These are phyloP conservation scores for Leucophenga varia DNA, from an alignment of 1,140 invertebrate species.

Conservation along the genomic window DNA sequence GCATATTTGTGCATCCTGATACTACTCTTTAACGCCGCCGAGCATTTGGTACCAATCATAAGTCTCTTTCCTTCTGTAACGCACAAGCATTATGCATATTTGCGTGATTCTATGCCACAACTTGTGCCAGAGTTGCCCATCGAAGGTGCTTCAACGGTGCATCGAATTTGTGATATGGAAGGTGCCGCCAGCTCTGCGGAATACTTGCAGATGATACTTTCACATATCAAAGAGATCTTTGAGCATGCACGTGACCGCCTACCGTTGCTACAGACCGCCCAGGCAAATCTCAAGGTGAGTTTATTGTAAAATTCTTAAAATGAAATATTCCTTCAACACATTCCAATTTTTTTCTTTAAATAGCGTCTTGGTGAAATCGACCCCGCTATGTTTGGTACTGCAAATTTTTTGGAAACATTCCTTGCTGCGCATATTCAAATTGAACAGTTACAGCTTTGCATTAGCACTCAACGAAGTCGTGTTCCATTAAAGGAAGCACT, in stretches of 20 bases:
- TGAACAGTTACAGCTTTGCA: conserved; percentile 49
- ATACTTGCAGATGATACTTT: conserved; percentile 72
- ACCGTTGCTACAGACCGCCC: conserved; percentile 69
- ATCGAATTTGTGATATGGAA: conserved; percentile 31
- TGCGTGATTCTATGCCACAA: conserved; percentile 90
- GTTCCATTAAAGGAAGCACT: conserved; percentile 54
- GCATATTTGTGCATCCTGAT: conserved; percentile 89
- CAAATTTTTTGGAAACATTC: conserved; percentile 82
- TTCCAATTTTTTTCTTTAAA: no score
- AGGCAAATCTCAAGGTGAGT: conserved; percentile 65
- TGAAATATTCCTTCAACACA: no score
- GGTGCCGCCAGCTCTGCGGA: conserved; percentile 57
- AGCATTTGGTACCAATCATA: conserved; percentile 85
- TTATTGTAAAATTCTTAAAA: neutral
- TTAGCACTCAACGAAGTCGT: conserved; percentile 39
- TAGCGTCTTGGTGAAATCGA: conserved; percentile 81
- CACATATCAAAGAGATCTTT: conserved; percentile 69
- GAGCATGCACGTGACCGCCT: conserved; percentile 57
- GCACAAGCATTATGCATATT: conserved; percentile 88
- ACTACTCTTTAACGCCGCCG: conserved; percentile 91
- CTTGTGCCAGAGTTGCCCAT: conserved; percentile 85
- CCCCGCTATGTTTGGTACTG: conserved; percentile 75
- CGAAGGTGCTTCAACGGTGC: conserved; percentile 48
- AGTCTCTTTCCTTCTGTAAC: conserved; percentile 91
- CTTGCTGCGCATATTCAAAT: conserved; percentile 68